Evolutionary conservation across 2,888 invertebrate genomes (phyloP), one percentile per base, ranked within the genome.

Genomic region (Diploptera punctata): DNA sequence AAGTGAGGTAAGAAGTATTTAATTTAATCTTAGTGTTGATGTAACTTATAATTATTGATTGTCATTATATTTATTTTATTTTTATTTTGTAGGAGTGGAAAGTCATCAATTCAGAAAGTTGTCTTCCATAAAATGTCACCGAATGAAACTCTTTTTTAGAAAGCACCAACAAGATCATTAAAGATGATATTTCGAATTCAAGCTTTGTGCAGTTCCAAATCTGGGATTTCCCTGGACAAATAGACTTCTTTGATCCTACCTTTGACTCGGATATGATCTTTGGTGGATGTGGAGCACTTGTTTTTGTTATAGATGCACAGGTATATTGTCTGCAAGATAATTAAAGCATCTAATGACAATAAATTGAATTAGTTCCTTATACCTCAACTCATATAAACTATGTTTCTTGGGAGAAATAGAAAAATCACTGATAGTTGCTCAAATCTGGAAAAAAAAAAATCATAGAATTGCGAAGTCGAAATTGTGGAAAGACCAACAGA

Each of bases 111-210:
- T 80, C 97, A 98, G 82, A 99, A 99, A 87, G 99, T 99, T 3
- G 99, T 99, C n/a, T 99, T 99, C 82, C 99, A 99, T 83, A 99
- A 99, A 86, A 99, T 99, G 97, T 98, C 99, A 1, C 99, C 99
- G 1, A 99, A 99, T 85, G 99, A 99, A 85, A 99, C 99, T 0
- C 86, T 99, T 70, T 99, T 82, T 86, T 99, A 76, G 99, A 99
- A 83, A 98, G 98, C 76, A 99, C 99, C 67, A 98, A 97, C 82
- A 97, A 99, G 88, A 97, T 99, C 78, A 95, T 97, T 2, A 98
- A 98, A 84, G 98, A 99, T 85, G 98, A 98, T 81, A 97, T 99
- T 75, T 96, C 96, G 79, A 98, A 98, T 83, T 92, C 93, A 61
- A 93, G 99, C 79, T 99, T 99, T 88, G 98, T 99, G 67, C 98